Evolutionary conservation across 2,797 vertebrate species (phyloP).

Genomic region (Hylomyscus alleni): DNA sequence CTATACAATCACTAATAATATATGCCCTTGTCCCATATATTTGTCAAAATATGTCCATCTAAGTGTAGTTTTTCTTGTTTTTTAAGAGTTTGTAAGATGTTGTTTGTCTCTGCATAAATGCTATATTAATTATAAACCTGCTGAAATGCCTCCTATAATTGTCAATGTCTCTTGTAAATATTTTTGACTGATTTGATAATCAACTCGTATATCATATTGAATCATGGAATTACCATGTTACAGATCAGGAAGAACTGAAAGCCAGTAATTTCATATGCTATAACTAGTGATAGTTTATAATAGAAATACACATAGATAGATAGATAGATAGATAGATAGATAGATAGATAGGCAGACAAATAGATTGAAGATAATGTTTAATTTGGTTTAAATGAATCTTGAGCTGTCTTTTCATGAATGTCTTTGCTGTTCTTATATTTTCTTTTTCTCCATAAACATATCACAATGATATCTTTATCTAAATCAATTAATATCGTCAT

Average conservation of each 20-base stretch:
- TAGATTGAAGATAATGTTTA: not conserved
- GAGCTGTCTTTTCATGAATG: constrained; percentile 23
- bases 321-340: not conserved
- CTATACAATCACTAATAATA: not conserved
- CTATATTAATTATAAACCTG: constrained; percentile 6
- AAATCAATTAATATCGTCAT: not conserved
- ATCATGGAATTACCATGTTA: not conserved
- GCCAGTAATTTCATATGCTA: not conserved
- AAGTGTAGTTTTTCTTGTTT: constrained; percentile 37
- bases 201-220: not conserved
- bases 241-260: not conserved
- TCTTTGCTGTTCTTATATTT: not conserved
- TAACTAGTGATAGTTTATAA: not conserved
- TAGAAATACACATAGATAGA: not conserved
- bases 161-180: constrained; percentile 9
- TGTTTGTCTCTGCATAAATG: not conserved
- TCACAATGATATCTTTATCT: not conserved
- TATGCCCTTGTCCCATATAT: not conserved
- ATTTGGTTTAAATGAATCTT: not conserved
- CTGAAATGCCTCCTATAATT: not conserved
- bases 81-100: constrained; percentile 6
- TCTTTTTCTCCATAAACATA: constrained; percentile 43
- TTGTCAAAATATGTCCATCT: not conserved
- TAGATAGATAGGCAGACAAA: not conserved
- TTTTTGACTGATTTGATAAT: constrained; percentile 41